A percentile compares a stretch with the other conserved stretches of the same genome.
phyloP scores from a whole-genome alignment of 2,888 invertebrate species.

The Philonicus albiceps region DNA sequence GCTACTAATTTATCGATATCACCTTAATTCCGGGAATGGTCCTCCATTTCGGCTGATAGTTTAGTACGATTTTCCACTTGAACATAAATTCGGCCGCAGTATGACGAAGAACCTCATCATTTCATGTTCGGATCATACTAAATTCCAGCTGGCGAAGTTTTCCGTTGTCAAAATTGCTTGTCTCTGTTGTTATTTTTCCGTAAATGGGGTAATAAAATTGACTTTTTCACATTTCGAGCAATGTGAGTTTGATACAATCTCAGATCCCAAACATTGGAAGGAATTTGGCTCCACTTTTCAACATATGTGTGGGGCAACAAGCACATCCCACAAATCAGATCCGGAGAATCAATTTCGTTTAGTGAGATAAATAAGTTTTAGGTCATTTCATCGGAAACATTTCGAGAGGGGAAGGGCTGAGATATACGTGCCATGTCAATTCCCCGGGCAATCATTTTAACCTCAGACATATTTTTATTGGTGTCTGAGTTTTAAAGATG shows the following conservation, averaged over 20 bases:
- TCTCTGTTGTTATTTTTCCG: conserved; percentile 39
- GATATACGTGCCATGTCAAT: not conserved
- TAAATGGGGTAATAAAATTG: conserved; percentile 39
- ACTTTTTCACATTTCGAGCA: conserved; percentile 14
- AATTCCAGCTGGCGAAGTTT: conserved; percentile 26
- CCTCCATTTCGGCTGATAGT: not conserved
- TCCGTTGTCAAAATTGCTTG: conserved; percentile 36
- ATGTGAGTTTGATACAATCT: conserved; percentile 33
- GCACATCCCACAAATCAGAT: conserved; percentile 32
- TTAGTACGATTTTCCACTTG: conserved; percentile 23
- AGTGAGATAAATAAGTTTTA: conserved; percentile 39
- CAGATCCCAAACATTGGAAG: not conserved
- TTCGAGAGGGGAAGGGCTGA: not conserved
- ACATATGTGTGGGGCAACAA: not conserved
- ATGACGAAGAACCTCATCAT: conserved; percentile 24
- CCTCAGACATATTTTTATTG: conserved; percentile 19
- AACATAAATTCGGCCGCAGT: conserved; percentile 8
- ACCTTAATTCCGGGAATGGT: not conserved
- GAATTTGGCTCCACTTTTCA: not conserved
- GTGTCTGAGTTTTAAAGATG: not conserved
- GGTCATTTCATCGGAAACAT: conserved; percentile 12
- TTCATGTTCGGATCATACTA: conserved; percentile 2
- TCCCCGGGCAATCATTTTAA: conserved; percentile 9
- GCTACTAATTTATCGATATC: conserved; percentile 26
- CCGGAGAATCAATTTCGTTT: conserved; percentile 27